Evolutionary conservation across 2,113 vertebrate genomes (phyloP).

Genomic region (Amazona vittata): DNA sequence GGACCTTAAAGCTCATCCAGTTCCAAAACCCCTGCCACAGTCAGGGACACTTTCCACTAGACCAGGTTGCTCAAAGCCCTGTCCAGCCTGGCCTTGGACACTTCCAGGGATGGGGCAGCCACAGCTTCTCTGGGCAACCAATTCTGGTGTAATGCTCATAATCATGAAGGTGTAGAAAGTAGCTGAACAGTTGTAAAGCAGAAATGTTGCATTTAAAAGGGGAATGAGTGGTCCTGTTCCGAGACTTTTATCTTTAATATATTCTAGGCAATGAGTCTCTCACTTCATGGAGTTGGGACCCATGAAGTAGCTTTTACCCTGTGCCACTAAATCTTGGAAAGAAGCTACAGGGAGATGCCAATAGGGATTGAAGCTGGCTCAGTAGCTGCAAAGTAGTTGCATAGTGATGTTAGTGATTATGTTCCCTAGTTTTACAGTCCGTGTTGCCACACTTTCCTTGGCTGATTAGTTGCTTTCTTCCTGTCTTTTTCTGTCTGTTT

Average conservation of each 20-base stretch:
- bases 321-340: background rate
- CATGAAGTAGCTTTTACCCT: background rate
- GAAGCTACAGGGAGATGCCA: background rate
- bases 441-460: background rate
- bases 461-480: background rate
- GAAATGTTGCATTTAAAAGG: background rate
- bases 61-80: background rate
- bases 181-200: background rate
- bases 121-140: background rate
- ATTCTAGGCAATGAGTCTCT: background rate
- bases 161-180: background rate
- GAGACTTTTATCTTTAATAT: background rate
- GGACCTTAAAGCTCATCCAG: background rate
- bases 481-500: background rate
- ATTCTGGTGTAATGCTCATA: background rate
- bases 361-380: background rate
- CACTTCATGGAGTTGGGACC: background rate
- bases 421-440: background rate
- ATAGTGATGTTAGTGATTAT: background rate
- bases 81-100: background rate
- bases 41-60: background rate
- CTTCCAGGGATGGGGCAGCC: background rate
- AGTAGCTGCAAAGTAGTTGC: background rate
- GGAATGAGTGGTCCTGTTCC: background rate
- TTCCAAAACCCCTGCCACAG: background rate